Base-by-base conservation (phyloP, 2,888 invertebrate genomes). In the Aplocera efformata region DNA sequence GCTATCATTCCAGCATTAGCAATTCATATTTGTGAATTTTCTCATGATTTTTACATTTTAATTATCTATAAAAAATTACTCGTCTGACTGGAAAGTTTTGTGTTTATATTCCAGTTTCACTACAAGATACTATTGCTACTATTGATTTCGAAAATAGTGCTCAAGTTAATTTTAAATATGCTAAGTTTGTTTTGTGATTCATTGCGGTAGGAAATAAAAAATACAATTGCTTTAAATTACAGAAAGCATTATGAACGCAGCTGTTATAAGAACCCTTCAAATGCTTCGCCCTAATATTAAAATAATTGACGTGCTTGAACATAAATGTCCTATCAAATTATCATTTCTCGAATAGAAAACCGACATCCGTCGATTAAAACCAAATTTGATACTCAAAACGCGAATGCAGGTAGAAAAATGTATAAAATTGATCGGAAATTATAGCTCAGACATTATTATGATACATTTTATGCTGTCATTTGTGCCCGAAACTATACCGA, bases 291-390 rank as follows among this genome's bases (percentile, higher is more conserved):
- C 55, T 56, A 53, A 58, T 54, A 71, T 77, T 72, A 72, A 67
- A 70, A 72, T 79, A 78, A 80, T 76, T 42, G 59, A 50, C 52
- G 46, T 44, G 13, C 42, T 51, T 46, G 40, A 63, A 63, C 67
- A 72, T 68, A n/a, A n/a, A 69, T 74, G 76, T 73, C 69, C 65
- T 35, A 48, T 60, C 49, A 68, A 72, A 71, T 72, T 66, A 71
- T 62, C 59, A 67, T 68, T 71, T 62, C 60, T 57, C 46, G 56
- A 56, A 60, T 42, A 60, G 55, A 53, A 57, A 52, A 48, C 61
- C 68, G 64, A 63, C 72, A 75, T 79, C 79, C 79, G 78, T 67
- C 78, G 66, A 79, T 83, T 79, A 81, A 70, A 79, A 60, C 48
- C 63, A 67, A 68, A 80, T 80, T 77, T 73, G 56, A 53, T 55